These are phyloP conservation scores for Pachyramphus minor DNA, from an alignment of 2,113 vertebrate genomes.

Conservation along the genomic window DNA sequence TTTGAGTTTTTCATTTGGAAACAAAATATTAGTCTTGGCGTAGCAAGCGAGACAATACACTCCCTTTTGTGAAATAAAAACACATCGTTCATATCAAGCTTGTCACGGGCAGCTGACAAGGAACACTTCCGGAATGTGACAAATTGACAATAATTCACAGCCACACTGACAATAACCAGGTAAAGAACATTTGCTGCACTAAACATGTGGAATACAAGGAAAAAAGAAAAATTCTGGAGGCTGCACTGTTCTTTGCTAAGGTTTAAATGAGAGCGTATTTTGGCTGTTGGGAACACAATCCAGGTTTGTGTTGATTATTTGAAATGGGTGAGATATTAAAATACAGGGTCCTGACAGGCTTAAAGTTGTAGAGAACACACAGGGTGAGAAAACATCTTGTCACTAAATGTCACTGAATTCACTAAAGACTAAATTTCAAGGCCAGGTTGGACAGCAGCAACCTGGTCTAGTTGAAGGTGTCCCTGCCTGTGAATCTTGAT, in stretches of 20 bases:
- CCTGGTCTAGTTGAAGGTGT: background rate
- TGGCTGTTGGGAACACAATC: background rate
- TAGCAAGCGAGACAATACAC: constrained; percentile 67
- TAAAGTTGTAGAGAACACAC: background rate
- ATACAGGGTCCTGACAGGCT: background rate
- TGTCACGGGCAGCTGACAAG: constrained; percentile 65
- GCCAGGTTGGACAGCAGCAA: background rate
- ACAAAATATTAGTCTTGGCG: constrained; percentile 82
- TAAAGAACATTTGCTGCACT: constrained; percentile 36
- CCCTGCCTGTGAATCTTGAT: background rate
- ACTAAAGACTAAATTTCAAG: background rate
- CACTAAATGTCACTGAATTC: background rate
- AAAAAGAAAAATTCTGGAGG: background rate
- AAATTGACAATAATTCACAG: constrained; percentile 37
- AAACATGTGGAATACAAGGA: background rate
- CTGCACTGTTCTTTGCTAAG: background rate
- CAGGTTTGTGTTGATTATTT: background rate
- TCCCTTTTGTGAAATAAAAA: constrained; percentile 66
- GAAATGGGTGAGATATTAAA: background rate
- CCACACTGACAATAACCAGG: constrained; percentile 62
- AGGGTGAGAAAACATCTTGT: background rate
- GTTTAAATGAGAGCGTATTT: background rate
- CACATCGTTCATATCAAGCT: constrained; percentile 53
- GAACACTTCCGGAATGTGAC: constrained; percentile 59
- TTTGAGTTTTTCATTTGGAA: constrained; percentile 75